Evolutionary conservation across 2,113 vertebrate species (phyloP).

Genomic region (Hiodon tergisus): DNA sequence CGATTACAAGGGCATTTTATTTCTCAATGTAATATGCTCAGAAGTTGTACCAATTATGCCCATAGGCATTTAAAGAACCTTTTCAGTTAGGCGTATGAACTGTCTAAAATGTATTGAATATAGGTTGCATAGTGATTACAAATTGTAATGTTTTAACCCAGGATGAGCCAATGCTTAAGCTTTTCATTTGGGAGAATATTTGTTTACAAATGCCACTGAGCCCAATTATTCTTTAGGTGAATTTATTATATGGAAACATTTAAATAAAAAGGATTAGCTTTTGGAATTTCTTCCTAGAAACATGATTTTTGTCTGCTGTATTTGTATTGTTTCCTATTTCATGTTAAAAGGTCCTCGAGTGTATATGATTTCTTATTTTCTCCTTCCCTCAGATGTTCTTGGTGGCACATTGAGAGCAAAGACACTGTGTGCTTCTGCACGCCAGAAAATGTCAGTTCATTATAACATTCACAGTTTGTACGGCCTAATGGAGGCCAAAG

Average conservation of each 20-base stretch:
- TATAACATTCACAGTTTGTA: slow-evolving; percentile 72
- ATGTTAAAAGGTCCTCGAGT: not conserved
- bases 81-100: no score
- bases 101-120: no score
- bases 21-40: no score
- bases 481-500: slow-evolving; percentile 69
- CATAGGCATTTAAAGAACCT: no score
- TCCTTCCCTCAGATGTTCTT: slow-evolving; percentile 49
- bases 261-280: not conserved
- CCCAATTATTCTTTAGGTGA: not conserved
- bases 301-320: not conserved
- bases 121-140: no score
- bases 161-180: no score
- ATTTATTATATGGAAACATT: not conserved
- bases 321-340: not conserved
- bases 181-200: no score
- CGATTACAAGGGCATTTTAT: not conserved
- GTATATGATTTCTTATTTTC: not conserved
- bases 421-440: slow-evolving; percentile 60
- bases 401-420: slow-evolving; percentile 52
- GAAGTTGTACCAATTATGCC: no score
- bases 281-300: not conserved
- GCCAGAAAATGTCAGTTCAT: slow-evolving; percentile 55
- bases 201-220: no score
- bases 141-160: no score